Base-by-base conservation (phyloP, 2,113 vertebrate species). In the Myrmecophaga tridactyla region DNA sequence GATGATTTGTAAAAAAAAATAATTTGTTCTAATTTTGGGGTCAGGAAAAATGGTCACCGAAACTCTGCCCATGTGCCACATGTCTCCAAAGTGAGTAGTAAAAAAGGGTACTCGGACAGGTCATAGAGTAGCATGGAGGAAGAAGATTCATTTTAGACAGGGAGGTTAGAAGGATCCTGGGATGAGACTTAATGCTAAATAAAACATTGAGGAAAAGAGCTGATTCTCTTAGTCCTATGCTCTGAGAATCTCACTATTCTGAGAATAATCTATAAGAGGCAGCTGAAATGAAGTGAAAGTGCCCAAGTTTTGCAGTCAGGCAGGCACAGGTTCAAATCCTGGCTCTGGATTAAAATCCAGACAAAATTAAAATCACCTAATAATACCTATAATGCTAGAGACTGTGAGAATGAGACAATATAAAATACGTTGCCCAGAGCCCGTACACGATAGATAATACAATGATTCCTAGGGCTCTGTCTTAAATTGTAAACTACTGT, bases 331-430 rank as follows among this genome's bases (percentile, higher is more conserved):
- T 73, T 95, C 67, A 48, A 95, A 87, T 29, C 27, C 7, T 90
- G 39, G 34, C 36, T 92, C 60, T 81, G 65, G 51, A 25, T 85
- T 78, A 73, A 93, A 92, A 92, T 41, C n/a, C n/a, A n/a, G n/a
- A n/a, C n/a, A n/a, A n/a, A n/a, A n/a, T n/a, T n/a, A n/a, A n/a
- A n/a, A n/a, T n/a, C n/a, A 34, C 36, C 21, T 23, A 92, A 75
- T 7, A 36, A 63, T 3, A 72, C 9, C 62, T 89, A 21, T 13
- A 31, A 73, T 27, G 23, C 41, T 77, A 4, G n/a, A 90, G 39
- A 27, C 27, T 85, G 4, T 73, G 75, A 92, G 25, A 77, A 46
- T 17, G 39, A 93, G 65, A 89, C 29, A 65, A 31, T 65, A 73
- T 43, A 65, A 95, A 91, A 62, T 60, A 63, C 69, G 9, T 80